Conservation (phyloP, 2,888 invertebrate genomes). For the Callimorpha dominula region DNA sequence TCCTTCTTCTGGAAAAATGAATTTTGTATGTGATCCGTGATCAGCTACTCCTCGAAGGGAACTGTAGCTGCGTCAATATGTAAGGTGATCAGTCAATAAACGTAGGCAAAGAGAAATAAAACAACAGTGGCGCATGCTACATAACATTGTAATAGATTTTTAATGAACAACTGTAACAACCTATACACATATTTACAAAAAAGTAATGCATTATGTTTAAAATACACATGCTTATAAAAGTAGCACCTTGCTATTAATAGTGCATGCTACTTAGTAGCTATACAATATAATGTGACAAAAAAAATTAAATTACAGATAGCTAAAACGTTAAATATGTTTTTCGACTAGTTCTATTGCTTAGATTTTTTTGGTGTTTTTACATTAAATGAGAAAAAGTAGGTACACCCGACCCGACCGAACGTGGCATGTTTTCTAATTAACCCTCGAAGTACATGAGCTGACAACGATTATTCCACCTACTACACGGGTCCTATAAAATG, state of each 20-base stretch:
- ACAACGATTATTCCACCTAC: too few relatives aligned
- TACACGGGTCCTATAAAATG: neutral
- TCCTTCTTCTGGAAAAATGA: too few relatives aligned
- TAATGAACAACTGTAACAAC: conserved; percentile 41
- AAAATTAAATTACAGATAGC: neutral
- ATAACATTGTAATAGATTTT: conserved; percentile 49
- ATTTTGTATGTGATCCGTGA: too few relatives aligned
- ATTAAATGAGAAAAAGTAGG: too few relatives aligned
- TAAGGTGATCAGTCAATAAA: too few relatives aligned
- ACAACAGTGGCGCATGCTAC: conserved; percentile 24
- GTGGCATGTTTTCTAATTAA: too few relatives aligned
- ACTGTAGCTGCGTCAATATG: too few relatives aligned
- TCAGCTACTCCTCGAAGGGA: too few relatives aligned
- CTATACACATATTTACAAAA: conserved; percentile 51
- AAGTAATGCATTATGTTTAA: conserved; percentile 32
- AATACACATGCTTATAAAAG: conserved; percentile 16
- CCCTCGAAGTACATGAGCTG: too few relatives aligned
- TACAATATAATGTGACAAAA: neutral
- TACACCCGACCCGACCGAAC: too few relatives aligned
- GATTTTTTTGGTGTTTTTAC: too few relatives aligned
- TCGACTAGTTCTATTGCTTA: neutral
- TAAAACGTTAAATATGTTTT: neutral
- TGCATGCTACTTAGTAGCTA: neutral
- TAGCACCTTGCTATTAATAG: neutral
- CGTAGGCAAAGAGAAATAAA: conserved; percentile 13